Evolutionary conservation across 2,797 vertebrate species (phyloP), one percentile per base, ranked within the genome.

Genomic region (Picus viridis): DNA sequence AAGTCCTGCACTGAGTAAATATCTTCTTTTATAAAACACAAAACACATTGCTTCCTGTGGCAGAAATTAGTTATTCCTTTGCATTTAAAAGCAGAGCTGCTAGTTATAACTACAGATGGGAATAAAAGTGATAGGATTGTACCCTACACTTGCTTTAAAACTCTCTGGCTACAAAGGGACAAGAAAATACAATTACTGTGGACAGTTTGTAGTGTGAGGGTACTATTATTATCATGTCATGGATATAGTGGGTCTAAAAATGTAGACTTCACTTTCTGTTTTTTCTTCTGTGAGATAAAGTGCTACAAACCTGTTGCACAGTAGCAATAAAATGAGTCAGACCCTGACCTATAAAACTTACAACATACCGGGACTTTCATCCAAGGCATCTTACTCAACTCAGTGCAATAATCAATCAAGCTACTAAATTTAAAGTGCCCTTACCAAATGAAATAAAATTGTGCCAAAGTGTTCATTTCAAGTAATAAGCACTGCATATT

Each of bases 371-470:
- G 22, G 58, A 36, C 7, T 62, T 61, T 61, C 13, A 85, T 67
- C 76, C 76, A 71, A 80, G 65, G 16, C 70, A 17, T 57, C 15
- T 95, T 62, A 72, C 72, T 74, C 79, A 89, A 24, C 51, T 17
- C 62, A 83, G 36, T 12, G n/a, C 47, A 70, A 29, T 56, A 71
- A 90, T 92, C 4, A 0, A 82, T 76, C n/a, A 9, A 65, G 76
- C 19, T 70, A 24, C 80, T 93, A 89, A 93, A 93, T 93, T 92
- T 83, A 89, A 93, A 93, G 19, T 24, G 30, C 30, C 75, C 27
- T 51, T 57, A 58, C 32, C 83, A 64, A 91, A 89, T n/a, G 1
- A 64, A 85, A 77, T 63, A 54, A 24, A 26, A 63, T 68, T 47
- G 15, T 87, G 63, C 56, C 64, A 58, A 68, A 80, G 36, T 6